Percentiles rank a stretch among this genome's conserved stretches.
Evolutionary conservation across 2,113 vertebrate species (phyloP).

Genomic region (Trachemys scripta): DNA sequence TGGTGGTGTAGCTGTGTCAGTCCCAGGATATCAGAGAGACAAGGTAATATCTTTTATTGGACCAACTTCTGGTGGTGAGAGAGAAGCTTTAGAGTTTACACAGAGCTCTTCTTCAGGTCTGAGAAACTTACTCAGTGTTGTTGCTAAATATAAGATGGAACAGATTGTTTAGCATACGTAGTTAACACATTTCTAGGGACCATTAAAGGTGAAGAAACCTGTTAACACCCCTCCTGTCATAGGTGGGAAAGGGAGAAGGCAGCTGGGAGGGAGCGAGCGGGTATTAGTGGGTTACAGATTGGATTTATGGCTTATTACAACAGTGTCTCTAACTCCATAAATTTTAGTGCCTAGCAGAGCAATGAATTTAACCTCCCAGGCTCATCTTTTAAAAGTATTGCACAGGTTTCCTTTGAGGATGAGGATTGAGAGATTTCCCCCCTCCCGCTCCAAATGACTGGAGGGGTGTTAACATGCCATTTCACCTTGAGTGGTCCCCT

Average conservation of each 20-base stretch:
- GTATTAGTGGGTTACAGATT: not conserved
- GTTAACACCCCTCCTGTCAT: not conserved
- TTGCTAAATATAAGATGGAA: not conserved
- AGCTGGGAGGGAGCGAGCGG: not conserved
- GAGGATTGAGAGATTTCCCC: too few species aligned
- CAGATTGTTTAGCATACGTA: not conserved
- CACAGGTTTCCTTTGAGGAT: too few species aligned
- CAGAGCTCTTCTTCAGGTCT: not conserved
- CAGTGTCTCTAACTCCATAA: too few species aligned
- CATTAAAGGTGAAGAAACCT: not conserved
- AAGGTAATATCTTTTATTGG: not conserved
- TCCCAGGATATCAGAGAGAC: not conserved
- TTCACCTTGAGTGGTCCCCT: too few species aligned
- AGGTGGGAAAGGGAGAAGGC: not conserved
- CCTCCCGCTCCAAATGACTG: too few species aligned
- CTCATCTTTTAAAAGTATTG: too few species aligned
- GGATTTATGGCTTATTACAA: too few species aligned
- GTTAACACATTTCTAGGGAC: not conserved
- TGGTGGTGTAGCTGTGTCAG: not conserved
- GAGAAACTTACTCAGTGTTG: not conserved
- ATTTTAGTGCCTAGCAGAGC: too few species aligned
- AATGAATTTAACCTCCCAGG: too few species aligned
- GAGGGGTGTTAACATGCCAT: too few species aligned
- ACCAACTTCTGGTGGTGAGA: not conserved
- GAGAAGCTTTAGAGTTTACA: not conserved